Conservation (phyloP, 2,888 invertebrate species). For the Tenthredo scrophulariae region DNA sequence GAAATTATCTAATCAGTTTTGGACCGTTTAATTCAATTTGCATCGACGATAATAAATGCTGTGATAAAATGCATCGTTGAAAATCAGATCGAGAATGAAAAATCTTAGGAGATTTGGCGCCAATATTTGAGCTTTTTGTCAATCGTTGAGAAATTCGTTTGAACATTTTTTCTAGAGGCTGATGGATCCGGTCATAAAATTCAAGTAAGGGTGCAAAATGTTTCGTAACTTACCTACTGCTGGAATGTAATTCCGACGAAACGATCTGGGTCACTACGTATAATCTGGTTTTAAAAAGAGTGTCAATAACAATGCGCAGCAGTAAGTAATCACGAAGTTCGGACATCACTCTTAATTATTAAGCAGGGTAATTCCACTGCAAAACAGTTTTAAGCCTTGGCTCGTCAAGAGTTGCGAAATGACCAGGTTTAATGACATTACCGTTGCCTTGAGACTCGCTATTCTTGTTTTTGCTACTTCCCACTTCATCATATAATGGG, state of each 20-base stretch:
- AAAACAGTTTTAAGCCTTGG: constrained; percentile 27
- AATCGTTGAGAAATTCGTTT: not conserved
- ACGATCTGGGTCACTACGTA: not conserved
- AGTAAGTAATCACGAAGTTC: not conserved
- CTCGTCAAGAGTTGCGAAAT: constrained; percentile 34
- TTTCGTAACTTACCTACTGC: not conserved
- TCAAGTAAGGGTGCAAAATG: not conserved
- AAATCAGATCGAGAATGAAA: not conserved
- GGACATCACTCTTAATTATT: constrained; percentile 30
- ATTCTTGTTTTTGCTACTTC: constrained; percentile 15
- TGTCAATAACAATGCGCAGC: not conserved
- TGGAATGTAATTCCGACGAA: not conserved
- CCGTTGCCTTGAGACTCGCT: not conserved
- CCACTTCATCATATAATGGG: not conserved
- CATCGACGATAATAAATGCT: not conserved
- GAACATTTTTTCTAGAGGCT: not conserved
- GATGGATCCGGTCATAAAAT: not conserved
- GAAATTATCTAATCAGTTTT: constrained; percentile 4
- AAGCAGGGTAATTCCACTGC: constrained; percentile 27
- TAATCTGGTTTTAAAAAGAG: not conserved
- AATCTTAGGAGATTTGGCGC: not conserved
- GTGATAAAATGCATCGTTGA: not conserved
- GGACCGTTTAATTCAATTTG: not conserved
- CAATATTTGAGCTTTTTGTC: not conserved
- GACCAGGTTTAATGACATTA: constrained; percentile 29